Evolutionary conservation across 2,797 vertebrate species (phyloP), one percentile per base, ranked within the genome.

Genomic region (Enteromius treurensis): DNA sequence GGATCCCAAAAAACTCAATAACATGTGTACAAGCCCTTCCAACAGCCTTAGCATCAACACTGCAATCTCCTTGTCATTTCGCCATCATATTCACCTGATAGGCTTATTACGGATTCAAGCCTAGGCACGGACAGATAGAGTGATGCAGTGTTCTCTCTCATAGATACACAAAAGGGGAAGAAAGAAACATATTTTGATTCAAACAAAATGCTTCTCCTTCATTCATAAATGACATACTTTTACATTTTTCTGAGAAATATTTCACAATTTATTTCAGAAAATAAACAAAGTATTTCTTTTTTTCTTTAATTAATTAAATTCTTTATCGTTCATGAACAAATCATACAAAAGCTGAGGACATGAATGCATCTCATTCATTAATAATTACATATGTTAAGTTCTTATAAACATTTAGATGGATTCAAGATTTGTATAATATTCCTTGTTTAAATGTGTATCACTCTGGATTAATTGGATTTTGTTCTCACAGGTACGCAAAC

Each of bases 21-120:
- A 90, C 65, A 70, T 87, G 91, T 91, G 87, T 91, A 89, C 83
- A 83, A 77, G 21, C 89, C 86, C 89, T 89, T 91, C 89, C 86
- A 88, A 89, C 90, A 90, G 74, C 82, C 88, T 77, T 68, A 78
- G 37, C 80, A 79, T 45, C 51, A 68, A 81, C 68, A 79, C 79
- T 89, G 87, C 89, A 84, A 91, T 89, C 74, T 79, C 2, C 80
- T 90, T 87, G 67, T 70, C 29, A 70, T 78, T 60, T 78, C 29
- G 1, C 67, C 65, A 60, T 58, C 34, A 78, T 64, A 78, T 64
- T 70, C 68, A 84, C 73, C 51, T 75, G 40, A 77, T 42, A 49
- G 21, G 26, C 26, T 62, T 80, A 69, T 80, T 74, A 76, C 29
- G 29, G 37, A 73, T 58, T 74, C 80, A 53, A 23, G 64, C 21